phyloP scores from a whole-genome alignment of 2,888 invertebrate genomes.

The Carabus problematicus region DNA sequence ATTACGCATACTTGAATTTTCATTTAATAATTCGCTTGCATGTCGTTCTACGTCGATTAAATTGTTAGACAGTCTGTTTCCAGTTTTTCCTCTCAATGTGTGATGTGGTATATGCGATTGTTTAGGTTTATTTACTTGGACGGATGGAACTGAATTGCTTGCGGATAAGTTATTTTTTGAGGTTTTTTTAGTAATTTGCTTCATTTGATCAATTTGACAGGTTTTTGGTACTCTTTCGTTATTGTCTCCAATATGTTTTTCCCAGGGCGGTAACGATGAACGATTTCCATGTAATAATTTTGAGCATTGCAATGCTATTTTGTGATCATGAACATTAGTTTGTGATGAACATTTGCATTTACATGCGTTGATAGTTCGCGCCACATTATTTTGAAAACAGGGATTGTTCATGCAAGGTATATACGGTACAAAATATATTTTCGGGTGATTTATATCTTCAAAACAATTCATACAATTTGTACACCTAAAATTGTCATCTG shows the following conservation, averaged over 20 bases:
- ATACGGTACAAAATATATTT: slow-evolving; percentile 17
- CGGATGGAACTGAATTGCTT: no score
- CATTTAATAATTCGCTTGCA: no score
- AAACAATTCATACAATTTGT: slow-evolving; percentile 12
- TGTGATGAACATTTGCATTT: not conserved
- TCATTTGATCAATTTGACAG: slow-evolving; percentile 17
- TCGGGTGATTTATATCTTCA: not conserved
- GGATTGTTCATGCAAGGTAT: slow-evolving; percentile 1
- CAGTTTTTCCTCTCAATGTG: no score
- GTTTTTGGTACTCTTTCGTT: not conserved
- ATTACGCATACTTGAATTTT: no score
- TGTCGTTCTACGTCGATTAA: no score
- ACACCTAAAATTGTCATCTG: slow-evolving; percentile 17
- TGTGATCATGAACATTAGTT: slow-evolving; percentile 10
- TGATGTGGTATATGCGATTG: no score
- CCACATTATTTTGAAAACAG: slow-evolving; percentile 11
- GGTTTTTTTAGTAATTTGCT: slow-evolving; percentile 4
- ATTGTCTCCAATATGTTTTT: slow-evolving; percentile 8
- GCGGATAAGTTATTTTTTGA: no score
- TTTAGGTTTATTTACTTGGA: no score
- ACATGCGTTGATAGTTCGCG: not conserved
- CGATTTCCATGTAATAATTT: not conserved
- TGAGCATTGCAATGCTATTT: not conserved
- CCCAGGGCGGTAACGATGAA: not conserved
- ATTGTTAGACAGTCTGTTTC: no score